Conservation (phyloP, 1,140 invertebrate species). For the Venustaconcha ellipsiformis region DNA sequence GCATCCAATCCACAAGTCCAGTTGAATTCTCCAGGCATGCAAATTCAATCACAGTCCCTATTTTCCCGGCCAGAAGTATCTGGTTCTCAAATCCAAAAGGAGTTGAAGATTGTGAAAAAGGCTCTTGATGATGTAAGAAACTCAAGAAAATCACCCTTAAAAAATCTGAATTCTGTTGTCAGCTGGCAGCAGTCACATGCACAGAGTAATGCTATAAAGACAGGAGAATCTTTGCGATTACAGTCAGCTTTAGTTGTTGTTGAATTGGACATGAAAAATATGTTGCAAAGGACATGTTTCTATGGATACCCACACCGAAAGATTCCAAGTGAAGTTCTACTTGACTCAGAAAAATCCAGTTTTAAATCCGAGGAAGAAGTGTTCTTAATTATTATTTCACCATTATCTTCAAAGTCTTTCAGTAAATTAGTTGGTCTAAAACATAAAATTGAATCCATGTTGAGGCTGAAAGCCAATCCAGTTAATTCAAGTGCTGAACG, state of each 20-base stretch:
- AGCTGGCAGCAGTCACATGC: too few relatives aligned
- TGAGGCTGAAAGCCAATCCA: not conserved
- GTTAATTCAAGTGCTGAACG: not conserved
- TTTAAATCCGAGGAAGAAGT: slow-evolving; percentile 30
- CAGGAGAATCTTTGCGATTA: too few relatives aligned
- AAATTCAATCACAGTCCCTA: too few relatives aligned
- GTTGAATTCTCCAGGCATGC: too few relatives aligned
- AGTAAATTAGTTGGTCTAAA: slow-evolving; percentile 15
- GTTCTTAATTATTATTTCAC: slow-evolving; percentile 28
- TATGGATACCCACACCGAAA: slow-evolving; percentile 29
- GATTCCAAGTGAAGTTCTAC: slow-evolving; percentile 23
- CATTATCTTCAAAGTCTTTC: slow-evolving; percentile 22
- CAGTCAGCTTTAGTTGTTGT: slow-evolving; percentile 6
- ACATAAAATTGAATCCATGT: not conserved
- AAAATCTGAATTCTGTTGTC: too few relatives aligned
- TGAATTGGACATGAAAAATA: slow-evolving; percentile 20
- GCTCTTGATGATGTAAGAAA: too few relatives aligned
- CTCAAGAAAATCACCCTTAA: too few relatives aligned
- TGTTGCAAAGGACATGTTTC: slow-evolving; percentile 18
- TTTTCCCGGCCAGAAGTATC: too few relatives aligned
- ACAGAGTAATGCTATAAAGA: too few relatives aligned
- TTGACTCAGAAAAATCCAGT: slow-evolving; percentile 4
- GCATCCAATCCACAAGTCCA: not conserved
- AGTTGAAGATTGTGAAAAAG: too few relatives aligned
- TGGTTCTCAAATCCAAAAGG: too few relatives aligned